Conservation (phyloP, 2,113 vertebrate genomes). For the Laticauda colubrina region DNA sequence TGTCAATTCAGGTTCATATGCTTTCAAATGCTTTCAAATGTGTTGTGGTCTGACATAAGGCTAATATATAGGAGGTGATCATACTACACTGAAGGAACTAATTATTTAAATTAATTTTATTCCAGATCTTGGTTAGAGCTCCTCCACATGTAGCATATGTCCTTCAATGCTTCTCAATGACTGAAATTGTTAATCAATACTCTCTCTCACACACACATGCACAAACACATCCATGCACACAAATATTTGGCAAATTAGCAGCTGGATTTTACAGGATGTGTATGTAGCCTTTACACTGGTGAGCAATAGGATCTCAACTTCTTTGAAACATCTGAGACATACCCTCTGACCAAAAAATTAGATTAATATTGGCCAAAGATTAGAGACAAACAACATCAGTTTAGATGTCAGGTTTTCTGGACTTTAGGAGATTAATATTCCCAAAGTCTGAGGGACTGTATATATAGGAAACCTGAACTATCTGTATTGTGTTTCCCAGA, state of each 20-base stretch:
- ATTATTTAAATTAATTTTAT: background rate
- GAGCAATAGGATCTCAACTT: background rate
- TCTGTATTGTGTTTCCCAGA: too few relatives aligned
- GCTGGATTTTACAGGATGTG: background rate
- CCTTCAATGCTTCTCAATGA: background rate
- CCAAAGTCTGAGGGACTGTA: background rate
- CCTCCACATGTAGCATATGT: background rate
- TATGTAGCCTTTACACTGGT: background rate
- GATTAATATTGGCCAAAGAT: background rate
- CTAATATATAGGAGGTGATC: background rate
- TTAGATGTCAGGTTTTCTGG: background rate
- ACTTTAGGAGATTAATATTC: background rate
- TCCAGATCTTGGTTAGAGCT: background rate
- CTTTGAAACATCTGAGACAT: background rate
- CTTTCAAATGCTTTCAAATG: background rate
- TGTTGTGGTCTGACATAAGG: background rate
- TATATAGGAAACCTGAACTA: background rate
- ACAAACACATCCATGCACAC: background rate
- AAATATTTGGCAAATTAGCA: background rate
- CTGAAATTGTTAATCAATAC: background rate
- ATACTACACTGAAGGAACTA: background rate
- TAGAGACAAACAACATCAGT: background rate
- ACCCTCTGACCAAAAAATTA: background rate
- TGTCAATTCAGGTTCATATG: background rate
- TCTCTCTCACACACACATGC: background rate